Evolutionary conservation across 1,140 invertebrate genomes (phyloP).

Genomic region (Euglossa dilemma): DNA sequence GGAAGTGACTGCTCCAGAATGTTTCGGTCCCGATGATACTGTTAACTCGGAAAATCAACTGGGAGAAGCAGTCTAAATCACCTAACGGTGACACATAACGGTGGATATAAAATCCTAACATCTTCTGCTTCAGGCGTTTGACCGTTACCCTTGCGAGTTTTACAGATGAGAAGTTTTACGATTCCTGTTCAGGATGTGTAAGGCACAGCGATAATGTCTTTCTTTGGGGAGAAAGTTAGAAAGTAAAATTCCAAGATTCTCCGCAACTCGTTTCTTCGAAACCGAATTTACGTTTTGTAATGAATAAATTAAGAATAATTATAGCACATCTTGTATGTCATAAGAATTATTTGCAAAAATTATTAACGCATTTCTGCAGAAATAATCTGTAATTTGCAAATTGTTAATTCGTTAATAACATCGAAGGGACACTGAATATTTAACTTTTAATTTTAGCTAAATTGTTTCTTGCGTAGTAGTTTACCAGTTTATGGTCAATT

Average conservation of each 20-base stretch:
- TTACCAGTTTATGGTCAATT: no score
- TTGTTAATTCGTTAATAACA: no score
- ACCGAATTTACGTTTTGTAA: no score
- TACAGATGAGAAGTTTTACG: neutral
- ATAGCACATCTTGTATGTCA: no score
- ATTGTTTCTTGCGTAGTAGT: no score
- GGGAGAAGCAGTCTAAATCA: slow-evolving; percentile 19
- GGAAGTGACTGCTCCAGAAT: neutral
- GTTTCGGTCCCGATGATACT: slow-evolving; percentile 5
- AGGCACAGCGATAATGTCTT: neutral
- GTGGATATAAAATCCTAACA: slow-evolving; percentile 19
- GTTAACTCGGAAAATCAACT: slow-evolving; percentile 31
- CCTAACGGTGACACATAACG: slow-evolving; percentile 35
- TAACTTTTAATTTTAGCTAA: no score
- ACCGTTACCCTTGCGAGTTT: neutral
- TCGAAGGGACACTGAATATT: no score
- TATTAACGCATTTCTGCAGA: no score
- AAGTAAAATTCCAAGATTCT: neutral
- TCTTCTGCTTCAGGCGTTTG: neutral
- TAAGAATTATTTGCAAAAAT: no score
- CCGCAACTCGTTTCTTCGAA: no score
- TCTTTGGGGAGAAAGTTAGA: neutral
- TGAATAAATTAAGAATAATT: no score
- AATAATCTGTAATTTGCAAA: no score
- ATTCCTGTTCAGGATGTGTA: neutral